Evolutionary conservation across 2,888 invertebrate species (phyloP), one percentile per base, ranked within the genome.

Genomic region (Cataglyphis rosenhaueri): DNA sequence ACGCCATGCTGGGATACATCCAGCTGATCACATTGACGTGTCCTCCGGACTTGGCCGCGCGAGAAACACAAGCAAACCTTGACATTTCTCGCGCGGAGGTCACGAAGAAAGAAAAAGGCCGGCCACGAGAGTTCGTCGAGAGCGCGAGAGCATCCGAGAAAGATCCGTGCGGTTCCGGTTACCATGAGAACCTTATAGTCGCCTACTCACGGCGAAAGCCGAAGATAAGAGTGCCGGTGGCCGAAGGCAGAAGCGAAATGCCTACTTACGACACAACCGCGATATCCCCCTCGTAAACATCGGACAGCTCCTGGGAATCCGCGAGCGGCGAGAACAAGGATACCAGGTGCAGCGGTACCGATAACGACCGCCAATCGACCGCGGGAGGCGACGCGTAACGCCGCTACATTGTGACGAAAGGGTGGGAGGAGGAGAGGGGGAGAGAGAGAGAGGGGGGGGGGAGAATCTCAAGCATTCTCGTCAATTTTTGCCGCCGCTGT

Each of bases 211-310:
- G 70, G 78, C 70, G 52, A 65, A 38, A 66, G 70, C 41, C 57
- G 18, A 35, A 21, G 82, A 57, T 38, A 25, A 9, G 57, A 57
- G 61, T 55, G 41, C 2, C 62, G 57, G 12, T 12, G 61, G 52
- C 18, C 18, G 52, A 44, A 57, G 52, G 64, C 41, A 59, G 62
- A 64, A 81, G 52, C 81, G 55, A 89, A 89, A 86, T 88, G 83
- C 85, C 89, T 88, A 90, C 89, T 89, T 87, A 90, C 88, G 89
- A 87, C 87, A 81, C 86, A 82, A 85, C 82, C 88, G 66, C 87
- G 90, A 90, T 89, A 90, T 89, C 85, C 84, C 41, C 78, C 87
- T 90, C 89, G 90, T 89, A 89, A 89, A 89, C 89, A 89, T 88
- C 85, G 88, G 85, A 88, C 79, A 84, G 81, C 90, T 88, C 89